Conservation (phyloP, 2,113 vertebrate genomes). For the Axis porcinus region DNA sequence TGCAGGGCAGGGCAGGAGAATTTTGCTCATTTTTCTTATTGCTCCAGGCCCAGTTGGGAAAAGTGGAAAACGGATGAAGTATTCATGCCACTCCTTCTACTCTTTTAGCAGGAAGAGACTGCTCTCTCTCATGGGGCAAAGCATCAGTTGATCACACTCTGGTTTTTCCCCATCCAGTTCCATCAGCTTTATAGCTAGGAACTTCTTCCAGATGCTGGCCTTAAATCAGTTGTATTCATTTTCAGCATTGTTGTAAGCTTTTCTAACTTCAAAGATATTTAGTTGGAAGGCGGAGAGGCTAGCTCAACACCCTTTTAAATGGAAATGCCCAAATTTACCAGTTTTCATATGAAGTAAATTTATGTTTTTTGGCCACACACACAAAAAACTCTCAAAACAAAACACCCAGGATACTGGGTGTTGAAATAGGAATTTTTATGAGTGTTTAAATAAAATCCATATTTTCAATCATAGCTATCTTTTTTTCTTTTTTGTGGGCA, state of each 20-base stretch:
- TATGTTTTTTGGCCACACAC: slow-evolving; percentile 65
- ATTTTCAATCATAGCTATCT: slow-evolving; percentile 44
- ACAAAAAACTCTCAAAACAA: not conserved
- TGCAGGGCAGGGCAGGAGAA: not conserved
- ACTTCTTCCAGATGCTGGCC: slow-evolving; percentile 17
- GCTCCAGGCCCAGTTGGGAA: not conserved
- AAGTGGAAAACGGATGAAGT: not conserved
- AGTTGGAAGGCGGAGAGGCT: slow-evolving; percentile 37
- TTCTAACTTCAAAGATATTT: slow-evolving; percentile 53
- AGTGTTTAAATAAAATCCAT: slow-evolving; percentile 55
- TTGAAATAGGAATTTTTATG: slow-evolving; percentile 52
- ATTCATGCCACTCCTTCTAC: not conserved
- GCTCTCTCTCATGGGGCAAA: not conserved
- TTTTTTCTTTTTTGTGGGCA: slow-evolving; percentile 11
- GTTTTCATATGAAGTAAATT: slow-evolving; percentile 68
- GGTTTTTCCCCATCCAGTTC: not conserved
- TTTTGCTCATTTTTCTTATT: not conserved
- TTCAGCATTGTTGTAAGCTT: slow-evolving; percentile 15
- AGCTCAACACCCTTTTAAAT: slow-evolving; percentile 26
- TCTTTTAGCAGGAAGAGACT: not conserved
- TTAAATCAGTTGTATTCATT: slow-evolving; percentile 33
- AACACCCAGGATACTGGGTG: slow-evolving; percentile 12
- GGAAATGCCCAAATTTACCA: slow-evolving; percentile 43
- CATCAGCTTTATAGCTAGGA: not conserved
- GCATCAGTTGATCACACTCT: not conserved